These are phyloP conservation scores for Nematolebias whitei DNA, from an alignment of 2,113 vertebrate genomes.

Conservation along the genomic window DNA sequence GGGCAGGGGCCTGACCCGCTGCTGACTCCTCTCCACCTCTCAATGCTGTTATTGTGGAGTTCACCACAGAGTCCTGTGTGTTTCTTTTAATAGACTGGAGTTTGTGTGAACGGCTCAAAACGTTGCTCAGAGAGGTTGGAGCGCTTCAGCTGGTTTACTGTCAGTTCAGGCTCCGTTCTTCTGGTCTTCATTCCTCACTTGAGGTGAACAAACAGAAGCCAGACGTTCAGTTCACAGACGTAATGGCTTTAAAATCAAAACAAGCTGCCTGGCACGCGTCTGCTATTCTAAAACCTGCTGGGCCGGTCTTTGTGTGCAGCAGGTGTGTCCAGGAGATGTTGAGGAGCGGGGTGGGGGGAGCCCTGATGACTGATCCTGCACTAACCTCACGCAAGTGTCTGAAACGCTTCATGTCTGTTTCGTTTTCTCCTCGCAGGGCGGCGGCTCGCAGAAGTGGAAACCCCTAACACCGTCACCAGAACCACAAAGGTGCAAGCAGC, in stretches of 20 bases:
- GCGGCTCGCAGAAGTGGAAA: slow-evolving; percentile 83
- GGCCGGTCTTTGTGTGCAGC: slow-evolving; percentile 11
- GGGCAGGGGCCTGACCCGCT: slow-evolving; percentile 36
- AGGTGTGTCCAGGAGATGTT: slow-evolving; percentile 28
- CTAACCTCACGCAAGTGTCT: slow-evolving; percentile 17
- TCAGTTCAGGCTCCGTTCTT: no score
- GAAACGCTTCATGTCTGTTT: slow-evolving; percentile 38
- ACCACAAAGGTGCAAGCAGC: slow-evolving; percentile 83
- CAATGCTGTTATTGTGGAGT: slow-evolving; percentile 64
- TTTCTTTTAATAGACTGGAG: slow-evolving; percentile 29
- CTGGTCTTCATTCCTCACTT: not conserved
- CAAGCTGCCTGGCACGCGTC: not conserved
- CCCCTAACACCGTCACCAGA: slow-evolving; percentile 84
- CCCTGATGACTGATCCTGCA: slow-evolving; percentile 10
- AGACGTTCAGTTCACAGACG: slow-evolving; percentile 34
- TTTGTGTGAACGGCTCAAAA: not conserved
- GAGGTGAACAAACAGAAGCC: slow-evolving; percentile 47
- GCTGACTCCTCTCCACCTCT: slow-evolving; percentile 37
- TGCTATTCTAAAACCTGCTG: not conserved
- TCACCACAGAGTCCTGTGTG: slow-evolving; percentile 30
- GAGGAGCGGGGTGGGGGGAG: not conserved
- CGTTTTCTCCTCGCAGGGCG: slow-evolving; percentile 74
- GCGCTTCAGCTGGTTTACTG: slow-evolving; percentile 3
- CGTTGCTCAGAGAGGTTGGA: not conserved
- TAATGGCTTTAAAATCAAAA: slow-evolving; percentile 31